These are phyloP conservation scores for Mormyrus hasselquistii DNA, from an alignment of 2,797 vertebrate genomes.

Conservation along the genomic window DNA sequence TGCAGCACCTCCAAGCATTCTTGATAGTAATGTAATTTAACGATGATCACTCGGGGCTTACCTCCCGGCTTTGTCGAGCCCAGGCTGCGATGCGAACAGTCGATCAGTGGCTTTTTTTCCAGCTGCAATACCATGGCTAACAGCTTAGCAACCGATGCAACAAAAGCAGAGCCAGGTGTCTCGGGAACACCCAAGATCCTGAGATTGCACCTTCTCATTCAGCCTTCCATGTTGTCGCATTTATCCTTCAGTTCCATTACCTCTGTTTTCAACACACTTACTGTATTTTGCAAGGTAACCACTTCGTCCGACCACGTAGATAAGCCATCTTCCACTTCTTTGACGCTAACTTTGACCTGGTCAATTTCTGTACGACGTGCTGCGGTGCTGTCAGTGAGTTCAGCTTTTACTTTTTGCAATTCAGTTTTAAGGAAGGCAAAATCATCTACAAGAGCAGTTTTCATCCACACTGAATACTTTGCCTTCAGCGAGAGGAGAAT, in stretches of 20 bases:
- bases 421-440: too few relatives aligned
- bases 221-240: not conserved
- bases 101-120: slow-evolving; percentile 18
- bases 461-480: too few relatives aligned
- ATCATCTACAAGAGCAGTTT: too few relatives aligned
- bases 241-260: not conserved
- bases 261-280: slow-evolving; percentile 3
- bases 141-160: not conserved
- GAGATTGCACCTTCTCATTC: slow-evolving; percentile 20
- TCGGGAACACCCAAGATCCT: slow-evolving; percentile 24
- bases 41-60: slow-evolving; percentile 8
- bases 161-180: not conserved
- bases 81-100: not conserved
- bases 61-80: not conserved
- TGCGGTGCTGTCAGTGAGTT: too few relatives aligned
- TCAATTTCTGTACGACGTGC: too few relatives aligned
- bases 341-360: too few relatives aligned
- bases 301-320: not conserved
- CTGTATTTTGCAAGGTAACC: not conserved
- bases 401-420: too few relatives aligned
- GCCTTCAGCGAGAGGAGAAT: too few relatives aligned
- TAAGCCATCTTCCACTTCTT: not conserved
- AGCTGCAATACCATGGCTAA: not conserved
- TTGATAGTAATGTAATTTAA: slow-evolving; percentile 18
- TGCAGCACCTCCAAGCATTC: slow-evolving; percentile 15